Evolutionary conservation across 1,140 invertebrate genomes (phyloP).

Genomic region (Atopsyche davidsoni): DNA sequence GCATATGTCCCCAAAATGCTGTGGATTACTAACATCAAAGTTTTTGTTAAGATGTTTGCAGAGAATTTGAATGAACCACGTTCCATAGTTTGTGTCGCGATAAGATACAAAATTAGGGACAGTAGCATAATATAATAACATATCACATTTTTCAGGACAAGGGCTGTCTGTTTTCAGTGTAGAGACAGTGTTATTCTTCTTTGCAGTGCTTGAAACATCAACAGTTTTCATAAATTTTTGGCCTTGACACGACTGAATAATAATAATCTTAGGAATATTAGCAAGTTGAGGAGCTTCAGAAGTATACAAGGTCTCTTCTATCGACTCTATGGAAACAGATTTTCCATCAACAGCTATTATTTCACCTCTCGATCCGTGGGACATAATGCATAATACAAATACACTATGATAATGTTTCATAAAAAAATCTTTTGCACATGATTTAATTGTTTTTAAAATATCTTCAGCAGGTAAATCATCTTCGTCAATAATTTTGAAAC

Average conservation of each 20-base stretch:
- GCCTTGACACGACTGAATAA: slow-evolving; percentile 16
- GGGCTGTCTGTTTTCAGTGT: background rate
- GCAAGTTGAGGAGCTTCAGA: background rate
- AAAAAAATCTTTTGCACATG: background rate
- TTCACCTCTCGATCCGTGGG: background rate
- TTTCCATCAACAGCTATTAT: background rate
- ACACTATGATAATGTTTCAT: background rate
- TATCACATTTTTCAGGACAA: slow-evolving; percentile 1
- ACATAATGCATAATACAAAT: background rate
- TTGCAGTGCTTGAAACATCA: background rate
- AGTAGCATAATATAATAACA: slow-evolving; percentile 4
- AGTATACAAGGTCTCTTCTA: slow-evolving; percentile 3
- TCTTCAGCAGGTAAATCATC: background rate
- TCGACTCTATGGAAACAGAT: background rate
- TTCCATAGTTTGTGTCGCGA: background rate
- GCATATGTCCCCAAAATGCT: background rate
- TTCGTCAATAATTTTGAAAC: background rate
- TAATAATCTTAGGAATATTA: slow-evolving; percentile 14
- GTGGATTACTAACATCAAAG: background rate
- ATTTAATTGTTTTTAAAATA: background rate
- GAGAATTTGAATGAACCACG: slow-evolving; percentile 7
- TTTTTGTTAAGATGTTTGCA: background rate
- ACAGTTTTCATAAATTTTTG: slow-evolving; percentile 3
- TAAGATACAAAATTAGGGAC: background rate
- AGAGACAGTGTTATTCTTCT: background rate